These are phyloP conservation scores for Labeo rohita DNA, from an alignment of 2,113 vertebrate species.

Conservation along the genomic window DNA sequence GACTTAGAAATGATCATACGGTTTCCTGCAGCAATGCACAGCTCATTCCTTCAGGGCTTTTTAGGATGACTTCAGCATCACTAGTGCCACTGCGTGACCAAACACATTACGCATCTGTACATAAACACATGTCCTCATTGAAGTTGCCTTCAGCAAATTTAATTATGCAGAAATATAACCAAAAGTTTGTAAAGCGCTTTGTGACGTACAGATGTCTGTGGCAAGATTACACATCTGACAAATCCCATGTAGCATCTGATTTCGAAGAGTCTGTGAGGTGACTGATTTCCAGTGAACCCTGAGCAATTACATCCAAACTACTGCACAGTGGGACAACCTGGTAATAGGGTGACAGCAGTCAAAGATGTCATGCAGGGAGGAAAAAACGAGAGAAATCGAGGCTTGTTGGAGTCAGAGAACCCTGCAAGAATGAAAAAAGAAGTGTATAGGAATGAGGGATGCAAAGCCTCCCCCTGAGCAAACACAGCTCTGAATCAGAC, in stretches of 20 bases:
- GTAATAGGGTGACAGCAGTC: slow-evolving; percentile 28
- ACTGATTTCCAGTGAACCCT: background rate
- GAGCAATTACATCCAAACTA: background rate
- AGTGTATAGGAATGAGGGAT: slow-evolving; percentile 31
- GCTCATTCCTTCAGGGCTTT: background rate
- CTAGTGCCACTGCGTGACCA: background rate
- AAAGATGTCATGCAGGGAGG: slow-evolving; percentile 4
- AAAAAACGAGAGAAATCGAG: background rate
- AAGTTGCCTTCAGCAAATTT: slow-evolving; percentile 4
- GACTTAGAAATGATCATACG: background rate
- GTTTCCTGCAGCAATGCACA: background rate
- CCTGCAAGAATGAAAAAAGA: slow-evolving; percentile 26
- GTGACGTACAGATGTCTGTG: background rate
- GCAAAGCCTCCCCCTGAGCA: slow-evolving; percentile 35
- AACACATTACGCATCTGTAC: slow-evolving; percentile 6
- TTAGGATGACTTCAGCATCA: slow-evolving; percentile 25
- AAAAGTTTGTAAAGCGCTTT: background rate
- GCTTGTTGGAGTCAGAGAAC: slow-evolving; percentile 11
- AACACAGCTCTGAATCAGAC: slow-evolving; percentile 52
- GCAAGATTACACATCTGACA: slow-evolving; percentile 13
- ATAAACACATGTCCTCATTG: slow-evolving; percentile 34
- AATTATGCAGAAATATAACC: slow-evolving; percentile 27
- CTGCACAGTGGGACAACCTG: background rate
- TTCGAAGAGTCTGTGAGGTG: background rate
- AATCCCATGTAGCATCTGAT: background rate